Conservation (phyloP, 2,888 invertebrate genomes). For the Dolichomitus sp. region DNA sequence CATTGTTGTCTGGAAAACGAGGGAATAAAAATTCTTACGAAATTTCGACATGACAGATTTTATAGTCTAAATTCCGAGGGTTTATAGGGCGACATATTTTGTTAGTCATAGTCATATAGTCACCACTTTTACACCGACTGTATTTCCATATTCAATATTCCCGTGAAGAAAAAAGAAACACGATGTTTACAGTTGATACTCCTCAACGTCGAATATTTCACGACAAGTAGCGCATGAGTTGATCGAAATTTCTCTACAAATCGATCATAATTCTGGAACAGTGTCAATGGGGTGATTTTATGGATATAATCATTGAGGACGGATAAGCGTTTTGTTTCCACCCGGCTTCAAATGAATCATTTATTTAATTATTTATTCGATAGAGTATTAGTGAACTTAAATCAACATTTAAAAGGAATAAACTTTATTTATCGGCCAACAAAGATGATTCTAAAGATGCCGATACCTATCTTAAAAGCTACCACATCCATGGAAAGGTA, state of each 20-base stretch:
- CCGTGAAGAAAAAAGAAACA: not conserved
- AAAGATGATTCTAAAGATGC: conserved; percentile 19
- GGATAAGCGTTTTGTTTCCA: no score
- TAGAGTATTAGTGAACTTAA: not conserved
- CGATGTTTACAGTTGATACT: no score
- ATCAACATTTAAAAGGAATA: conserved; percentile 1
- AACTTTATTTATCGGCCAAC: not conserved
- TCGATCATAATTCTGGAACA: no score
- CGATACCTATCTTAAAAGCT: conserved; percentile 21
- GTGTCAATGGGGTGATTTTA: no score
- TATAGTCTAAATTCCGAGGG: not conserved
- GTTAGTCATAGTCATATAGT: not conserved
- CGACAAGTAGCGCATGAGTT: no score
- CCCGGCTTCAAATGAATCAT: no score
- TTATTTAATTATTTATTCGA: conserved; percentile 14
- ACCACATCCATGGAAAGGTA: conserved; percentile 38
- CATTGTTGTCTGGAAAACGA: conserved; percentile 4
- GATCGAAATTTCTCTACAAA: no score
- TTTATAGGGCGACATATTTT: not conserved
- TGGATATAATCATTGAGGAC: no score
- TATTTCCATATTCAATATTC: not conserved
- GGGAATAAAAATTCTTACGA: not conserved
- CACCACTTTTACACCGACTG: not conserved
- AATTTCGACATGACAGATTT: not conserved
- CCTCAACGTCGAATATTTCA: no score